Evolutionary conservation across 2,888 invertebrate genomes (phyloP), one percentile per base, ranked within the genome.

Genomic region (Drosophila maculinotata): DNA sequence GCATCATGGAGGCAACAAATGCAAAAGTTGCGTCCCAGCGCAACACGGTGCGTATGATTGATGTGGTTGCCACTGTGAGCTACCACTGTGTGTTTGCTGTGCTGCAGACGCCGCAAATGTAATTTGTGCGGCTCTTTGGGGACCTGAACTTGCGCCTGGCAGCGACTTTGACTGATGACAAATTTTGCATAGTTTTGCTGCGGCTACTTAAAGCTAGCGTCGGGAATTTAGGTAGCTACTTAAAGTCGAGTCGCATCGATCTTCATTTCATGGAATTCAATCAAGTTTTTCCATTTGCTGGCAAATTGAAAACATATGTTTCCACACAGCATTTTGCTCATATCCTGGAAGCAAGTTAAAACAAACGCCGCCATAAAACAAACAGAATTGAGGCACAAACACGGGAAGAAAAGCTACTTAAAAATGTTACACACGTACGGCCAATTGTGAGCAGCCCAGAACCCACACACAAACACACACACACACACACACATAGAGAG

Each of bases 391-490:
- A 56, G 58, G 48, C 69, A 54, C 12, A 45, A 66, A 73, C 70
- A 77, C 65, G 58, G 66, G 59, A 71, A 66, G 73, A 69, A 64
- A 77, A 71, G 70, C 80, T 84, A 76, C 87, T 84, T 77, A 79
- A 86, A 89, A 88, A 89, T 86, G 76, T 79, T 76, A 73, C 80
- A 82, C 89, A 89, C 89, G 87, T 89, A 79, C 78, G 57, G 80
- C 78, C 84, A 82, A 87, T 85, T 84, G 79, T 77, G 66, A 76
- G 76, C 58, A 76, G 59, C 38, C 41, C 52, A 75, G 72, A 57
- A 75, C 54, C 17, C 14, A 36, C 42, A 20, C 26, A 52, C 33
- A 58, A 38, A 53, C 54, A 45, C 39, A 42, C 36, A 52, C 17
- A 44, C 17, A 42, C 26, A 57, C 7, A 53, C 10, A 28, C n/a